Base-by-base conservation (phyloP, 2,888 invertebrate genomes). In the Thereva unica region DNA sequence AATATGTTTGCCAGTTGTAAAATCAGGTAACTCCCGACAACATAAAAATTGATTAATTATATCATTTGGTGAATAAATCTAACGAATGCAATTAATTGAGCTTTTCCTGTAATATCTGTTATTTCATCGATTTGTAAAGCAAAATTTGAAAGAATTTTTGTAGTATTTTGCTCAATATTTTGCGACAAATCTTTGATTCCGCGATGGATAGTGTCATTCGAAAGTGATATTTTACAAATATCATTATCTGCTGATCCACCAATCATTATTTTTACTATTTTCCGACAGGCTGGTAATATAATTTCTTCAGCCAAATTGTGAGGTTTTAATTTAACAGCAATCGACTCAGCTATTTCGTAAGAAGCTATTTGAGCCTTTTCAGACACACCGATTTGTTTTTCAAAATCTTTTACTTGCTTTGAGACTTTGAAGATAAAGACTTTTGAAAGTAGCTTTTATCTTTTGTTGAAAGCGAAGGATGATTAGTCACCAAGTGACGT, bases 171-270 rank as follows among this genome's bases (percentile, higher is more conserved):
- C 3, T 45, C 45, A 45, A 45, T 45, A 45, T 45, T 45, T 45
- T 3, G 45, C 8, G 45, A 45, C 45, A 45, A 4, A 4, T 45
- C 6, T 45, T 8, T 45, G 5, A 45, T 45, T 45, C 10, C 5
- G 8, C 10, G 45, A 45, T 45, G 45, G 3, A n/a, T 45, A 4
- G 8, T 45, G 4, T 45, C 45, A 45, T 45, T 45, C 5, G 45
- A 45, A 45, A 45, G 45, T 4, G 45, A 10, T 45, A n/a, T 45
- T 45, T 45, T 45, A 45, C 45, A 45, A 45, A 45, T 45, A 45
- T 45, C 45, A 45, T 4, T 45, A 8, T 45, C 45, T 45, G 45
- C 45, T 45, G 45, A 45, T 45, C 3, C 45, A 45, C 45, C 45
- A 9, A 45, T 45, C 45, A 45, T 45, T 45, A 5, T 45, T 45